phyloP scores from a whole-genome alignment of 2,888 invertebrate genomes.

The Habroteleia sp. region DNA sequence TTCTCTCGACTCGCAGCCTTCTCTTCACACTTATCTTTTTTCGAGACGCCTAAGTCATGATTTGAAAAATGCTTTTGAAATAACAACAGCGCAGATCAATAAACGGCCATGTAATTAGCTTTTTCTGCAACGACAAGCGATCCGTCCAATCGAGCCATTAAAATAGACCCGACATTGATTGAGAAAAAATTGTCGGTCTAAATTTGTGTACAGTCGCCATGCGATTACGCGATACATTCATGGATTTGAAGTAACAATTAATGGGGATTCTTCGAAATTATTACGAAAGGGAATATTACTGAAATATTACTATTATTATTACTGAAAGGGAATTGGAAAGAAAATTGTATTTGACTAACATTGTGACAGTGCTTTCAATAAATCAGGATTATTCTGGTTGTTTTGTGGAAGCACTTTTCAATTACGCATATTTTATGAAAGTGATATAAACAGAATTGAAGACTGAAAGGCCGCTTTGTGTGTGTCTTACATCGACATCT shows the following conservation, averaged over 20 bases:
- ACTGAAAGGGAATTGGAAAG: too few relatives aligned
- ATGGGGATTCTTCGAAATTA: too few relatives aligned
- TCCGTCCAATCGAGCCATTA: conserved; percentile 2
- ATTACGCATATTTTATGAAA: conserved; percentile 4
- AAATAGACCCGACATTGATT: conserved; percentile 13
- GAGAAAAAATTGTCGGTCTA: too few relatives aligned
- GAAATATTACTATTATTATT: too few relatives aligned
- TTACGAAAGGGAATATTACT: too few relatives aligned
- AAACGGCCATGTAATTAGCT: conserved; percentile 11
- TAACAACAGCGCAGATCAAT: conserved; percentile 21
- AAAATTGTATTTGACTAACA: too few relatives aligned
- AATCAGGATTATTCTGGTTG: not conserved
- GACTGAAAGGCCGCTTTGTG: conserved; percentile 13
- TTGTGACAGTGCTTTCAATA: too few relatives aligned
- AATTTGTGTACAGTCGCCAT: too few relatives aligned
- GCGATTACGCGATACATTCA: too few relatives aligned
- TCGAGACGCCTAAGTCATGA: conserved; percentile 26
- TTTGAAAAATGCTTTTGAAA: conserved; percentile 27
- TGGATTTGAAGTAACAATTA: too few relatives aligned
- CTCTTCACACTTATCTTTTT: conserved; percentile 35
- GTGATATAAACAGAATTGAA: not conserved
- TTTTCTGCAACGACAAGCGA: conserved; percentile 11
- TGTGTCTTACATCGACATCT: conserved; percentile 49
- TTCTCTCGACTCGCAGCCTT: conserved; percentile 24
- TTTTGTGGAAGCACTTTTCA: not conserved